phyloP scores from a whole-genome alignment of 1,140 invertebrate genomes.

The Mylabris phalerata region DNA sequence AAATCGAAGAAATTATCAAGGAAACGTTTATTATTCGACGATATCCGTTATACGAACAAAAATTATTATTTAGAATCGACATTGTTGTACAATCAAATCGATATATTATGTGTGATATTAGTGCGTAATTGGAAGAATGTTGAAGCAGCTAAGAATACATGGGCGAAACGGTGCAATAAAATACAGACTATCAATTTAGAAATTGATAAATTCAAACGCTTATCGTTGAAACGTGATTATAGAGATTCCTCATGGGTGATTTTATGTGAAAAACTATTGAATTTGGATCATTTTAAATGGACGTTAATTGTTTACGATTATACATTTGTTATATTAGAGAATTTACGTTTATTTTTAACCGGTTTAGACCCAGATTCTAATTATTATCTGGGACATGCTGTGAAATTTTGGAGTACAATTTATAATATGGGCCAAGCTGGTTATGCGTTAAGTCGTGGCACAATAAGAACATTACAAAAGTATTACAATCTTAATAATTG shows the following conservation, averaged over 20 bases:
- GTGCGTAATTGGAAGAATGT: constrained; percentile 25
- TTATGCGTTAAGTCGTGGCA: constrained; percentile 30
- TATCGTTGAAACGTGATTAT: constrained; percentile 22
- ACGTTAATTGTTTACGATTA: constrained; percentile 30
- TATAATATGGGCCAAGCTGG: constrained; percentile 33
- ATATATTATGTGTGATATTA: constrained; percentile 30
- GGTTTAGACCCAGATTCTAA: constrained; percentile 20
- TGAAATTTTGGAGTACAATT: constrained; percentile 28
- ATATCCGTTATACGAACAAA: constrained; percentile 27
- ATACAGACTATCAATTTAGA: constrained; percentile 22
- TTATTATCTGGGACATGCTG: constrained; percentile 35
- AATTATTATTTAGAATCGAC: constrained; percentile 26
- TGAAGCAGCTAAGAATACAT: constrained; percentile 26
- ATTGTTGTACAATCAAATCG: constrained; percentile 26
- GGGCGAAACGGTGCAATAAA: constrained; percentile 30
- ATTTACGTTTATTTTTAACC: constrained; percentile 30
- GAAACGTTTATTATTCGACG: constrained; percentile 22
- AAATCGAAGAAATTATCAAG: constrained; percentile 18
- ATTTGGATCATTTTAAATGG: constrained; percentile 25
- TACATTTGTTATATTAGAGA: constrained; percentile 33
- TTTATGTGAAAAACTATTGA: constrained; percentile 25
- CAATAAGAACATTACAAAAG: constrained; percentile 19
- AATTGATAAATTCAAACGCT: constrained; percentile 19
- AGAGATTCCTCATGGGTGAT: constrained; percentile 28
- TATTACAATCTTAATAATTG: constrained; percentile 17